These are phyloP conservation scores for Cylloceria caligata DNA, from an alignment of 2,888 invertebrate species.

Conservation along the genomic window DNA sequence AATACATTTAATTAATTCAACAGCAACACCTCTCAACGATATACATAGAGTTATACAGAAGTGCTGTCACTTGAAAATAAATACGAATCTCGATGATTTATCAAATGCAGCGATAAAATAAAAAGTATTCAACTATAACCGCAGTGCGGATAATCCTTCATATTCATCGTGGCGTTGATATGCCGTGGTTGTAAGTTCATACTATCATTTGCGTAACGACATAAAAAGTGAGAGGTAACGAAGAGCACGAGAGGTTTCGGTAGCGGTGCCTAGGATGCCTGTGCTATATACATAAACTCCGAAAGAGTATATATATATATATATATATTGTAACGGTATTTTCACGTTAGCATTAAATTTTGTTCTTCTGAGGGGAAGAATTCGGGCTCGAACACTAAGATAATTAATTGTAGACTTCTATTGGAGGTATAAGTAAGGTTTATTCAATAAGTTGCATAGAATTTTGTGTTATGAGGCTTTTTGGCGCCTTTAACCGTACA, in stretches of 20 bases:
- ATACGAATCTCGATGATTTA: slow-evolving; percentile 18
- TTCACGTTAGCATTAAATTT: too few species aligned
- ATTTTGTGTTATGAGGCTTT: too few species aligned
- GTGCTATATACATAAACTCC: slow-evolving; percentile 39
- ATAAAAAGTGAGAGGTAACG: slow-evolving; percentile 47
- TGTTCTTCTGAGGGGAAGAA: too few species aligned
- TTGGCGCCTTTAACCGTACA: too few species aligned
- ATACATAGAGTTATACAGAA: too few species aligned
- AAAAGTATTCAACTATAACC: slow-evolving; percentile 57
- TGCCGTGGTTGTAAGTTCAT: slow-evolving; percentile 53
- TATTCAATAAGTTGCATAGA: too few species aligned
- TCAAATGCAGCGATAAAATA: slow-evolving; percentile 52
- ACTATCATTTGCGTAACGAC: slow-evolving; percentile 58
- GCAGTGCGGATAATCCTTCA: slow-evolving; percentile 59
- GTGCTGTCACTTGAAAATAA: too few species aligned
- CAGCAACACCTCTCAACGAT: neutral
- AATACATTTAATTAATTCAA: neutral
- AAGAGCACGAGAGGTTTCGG: slow-evolving; percentile 30
- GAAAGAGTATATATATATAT: neutral
- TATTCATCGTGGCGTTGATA: slow-evolving; percentile 37
- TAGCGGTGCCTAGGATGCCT: slow-evolving; percentile 36
- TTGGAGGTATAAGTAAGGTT: too few species aligned
- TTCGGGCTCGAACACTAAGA: too few species aligned
- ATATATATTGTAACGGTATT: too few species aligned
- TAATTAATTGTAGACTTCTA: too few species aligned